These are phyloP conservation scores for Luperina nickerlii DNA, from an alignment of 2,888 invertebrate species.

Conservation along the genomic window DNA sequence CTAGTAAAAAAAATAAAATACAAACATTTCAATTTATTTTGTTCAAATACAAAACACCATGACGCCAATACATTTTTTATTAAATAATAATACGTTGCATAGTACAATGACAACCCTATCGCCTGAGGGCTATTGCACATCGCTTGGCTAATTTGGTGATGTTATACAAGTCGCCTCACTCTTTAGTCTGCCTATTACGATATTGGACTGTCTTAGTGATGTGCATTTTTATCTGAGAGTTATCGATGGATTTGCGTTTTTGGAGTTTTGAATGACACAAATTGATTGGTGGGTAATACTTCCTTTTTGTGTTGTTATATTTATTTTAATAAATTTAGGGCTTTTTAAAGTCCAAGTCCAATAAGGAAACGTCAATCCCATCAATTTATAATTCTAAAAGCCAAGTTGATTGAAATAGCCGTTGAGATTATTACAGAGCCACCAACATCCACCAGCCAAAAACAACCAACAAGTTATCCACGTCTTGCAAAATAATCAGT, in stretches of 20 bases:
- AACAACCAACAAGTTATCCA: no score
- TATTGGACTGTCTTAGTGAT: conserved; percentile 83
- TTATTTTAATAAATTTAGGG: no score
- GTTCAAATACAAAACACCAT: conserved; percentile 33
- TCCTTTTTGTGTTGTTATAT: not conserved
- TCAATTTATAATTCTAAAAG: no score
- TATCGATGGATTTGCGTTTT: conserved; percentile 29
- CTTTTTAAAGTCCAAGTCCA: no score
- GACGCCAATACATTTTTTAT: conserved; percentile 54
- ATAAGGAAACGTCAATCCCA: no score
- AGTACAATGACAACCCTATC: conserved; percentile 79
- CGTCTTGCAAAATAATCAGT: no score
- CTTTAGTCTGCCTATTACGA: conserved; percentile 89
- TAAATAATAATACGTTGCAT: conserved; percentile 43
- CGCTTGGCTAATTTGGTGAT: conserved; percentile 89
- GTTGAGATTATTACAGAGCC: no score
- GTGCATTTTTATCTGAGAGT: conserved; percentile 54
- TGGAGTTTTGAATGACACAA: not conserved
- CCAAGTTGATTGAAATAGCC: no score
- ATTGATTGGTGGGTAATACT: not conserved
- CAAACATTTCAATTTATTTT: conserved; percentile 18
- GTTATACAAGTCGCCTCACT: conserved; percentile 89
- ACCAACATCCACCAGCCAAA: no score
- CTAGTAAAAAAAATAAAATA: not conserved
- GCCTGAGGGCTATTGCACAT: conserved; percentile 87